Conservation (phyloP, 2,888 invertebrate genomes). For the Acronicta alni region DNA sequence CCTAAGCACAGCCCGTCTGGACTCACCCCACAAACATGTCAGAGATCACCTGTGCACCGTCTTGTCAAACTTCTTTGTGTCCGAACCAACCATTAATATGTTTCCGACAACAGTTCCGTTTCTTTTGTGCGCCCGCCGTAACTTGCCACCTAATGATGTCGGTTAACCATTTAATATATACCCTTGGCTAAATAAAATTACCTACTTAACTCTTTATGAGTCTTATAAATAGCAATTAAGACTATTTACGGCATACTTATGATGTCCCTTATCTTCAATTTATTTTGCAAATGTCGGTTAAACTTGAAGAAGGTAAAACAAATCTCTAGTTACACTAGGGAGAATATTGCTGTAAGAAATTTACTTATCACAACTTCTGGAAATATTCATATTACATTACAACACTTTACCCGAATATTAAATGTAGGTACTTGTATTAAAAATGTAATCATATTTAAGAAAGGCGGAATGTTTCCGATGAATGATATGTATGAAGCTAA, state of each 20-base stretch:
- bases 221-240: conserved; percentile 48
- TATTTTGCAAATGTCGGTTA: conserved; percentile 20
- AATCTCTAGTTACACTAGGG: conserved; percentile 27
- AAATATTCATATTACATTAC: no score
- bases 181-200: conserved; percentile 54
- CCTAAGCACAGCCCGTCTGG: conserved; percentile 18
- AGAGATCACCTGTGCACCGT: conserved; percentile 55
- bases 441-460: conserved; percentile 52
- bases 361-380: conserved; percentile 28
- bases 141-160: conserved; percentile 56
- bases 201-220: conserved; percentile 49
- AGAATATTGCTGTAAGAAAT: conserved; percentile 20
- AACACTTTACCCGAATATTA: conserved; percentile 38
- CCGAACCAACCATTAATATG: conserved; percentile 55
- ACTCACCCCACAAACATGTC: conserved; percentile 53
- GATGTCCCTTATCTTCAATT: conserved; percentile 18
- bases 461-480: conserved; percentile 40
- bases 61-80: conserved; percentile 61
- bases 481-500: conserved; percentile 51
- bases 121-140: conserved; percentile 49
- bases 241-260: conserved; percentile 32
- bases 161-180: conserved; percentile 56
- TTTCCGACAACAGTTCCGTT: conserved; percentile 60
- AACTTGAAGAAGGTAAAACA: conserved; percentile 20
- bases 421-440: conserved; percentile 32